Evolutionary conservation across 2,797 vertebrate genomes (phyloP), one percentile per base, ranked within the genome.

Genomic region (Danio choprae): DNA sequence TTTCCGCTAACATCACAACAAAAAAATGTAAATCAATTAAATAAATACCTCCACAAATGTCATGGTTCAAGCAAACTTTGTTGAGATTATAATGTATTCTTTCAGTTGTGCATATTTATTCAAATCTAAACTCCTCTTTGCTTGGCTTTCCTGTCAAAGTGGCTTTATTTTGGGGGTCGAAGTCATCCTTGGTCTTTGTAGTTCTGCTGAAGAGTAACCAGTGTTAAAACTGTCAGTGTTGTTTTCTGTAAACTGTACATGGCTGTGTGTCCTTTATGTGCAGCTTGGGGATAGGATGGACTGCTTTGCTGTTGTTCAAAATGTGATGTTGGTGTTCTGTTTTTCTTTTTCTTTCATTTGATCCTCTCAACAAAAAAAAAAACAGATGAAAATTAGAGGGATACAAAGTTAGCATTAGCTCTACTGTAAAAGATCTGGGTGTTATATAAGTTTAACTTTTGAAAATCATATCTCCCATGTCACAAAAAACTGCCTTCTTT

Each of bases 231-330:
- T 50, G 44, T 48, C 43, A 29, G 64, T 9, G 44, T 38, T 3
- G 8, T 18, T 51, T 50, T 69, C 29, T 51, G 29, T 5, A 51
- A 38, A 69, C 15, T n/a, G 48, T 51, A 50, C 44, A 69, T 51
- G 9, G 13, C 43, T 48, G 64, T 69, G 46, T 51, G 16, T 69
- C 29, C 15, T 69, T 51, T 38, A 51, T 69, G 5, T 9, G 7
- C 15, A 5, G 38, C 29, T 69, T 5, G 15, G 46, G 5, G 65
- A 51, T n/a, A 38, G 15, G 13, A 48, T 12, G 7, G 64, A 38
- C 46, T 38, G 65, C 15, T 51, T 69, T 69, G 22, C 69, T 69
- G 5, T 69, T 38, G 8, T 38, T 69, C 9, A 36, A 38, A n/a
- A n/a, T 69, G 22, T 50, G 36, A 10, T 36, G 29, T 11, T 11